phyloP scores from a whole-genome alignment of 2,797 vertebrate species.

The Danio choprae region DNA sequence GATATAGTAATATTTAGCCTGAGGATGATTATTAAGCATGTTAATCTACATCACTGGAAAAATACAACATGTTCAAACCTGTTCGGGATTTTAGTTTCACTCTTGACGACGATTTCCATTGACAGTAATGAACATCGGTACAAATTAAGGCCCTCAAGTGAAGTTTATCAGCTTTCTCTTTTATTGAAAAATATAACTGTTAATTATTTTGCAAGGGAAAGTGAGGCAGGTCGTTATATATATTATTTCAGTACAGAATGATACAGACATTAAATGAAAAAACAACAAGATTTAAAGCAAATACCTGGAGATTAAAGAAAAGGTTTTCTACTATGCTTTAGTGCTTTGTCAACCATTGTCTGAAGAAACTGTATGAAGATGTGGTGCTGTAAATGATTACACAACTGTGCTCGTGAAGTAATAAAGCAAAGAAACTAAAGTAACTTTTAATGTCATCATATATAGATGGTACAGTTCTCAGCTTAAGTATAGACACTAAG shows the following conservation, averaged over 20 bases:
- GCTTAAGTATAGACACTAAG: neutral
- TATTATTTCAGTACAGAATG: constrained; percentile 50
- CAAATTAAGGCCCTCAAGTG: constrained; percentile 50
- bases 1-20: neutral
- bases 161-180: constrained; percentile 77
- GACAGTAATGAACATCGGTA: constrained; percentile 27
- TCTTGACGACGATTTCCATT: neutral
- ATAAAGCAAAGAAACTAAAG: constrained; percentile 28
- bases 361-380: neutral
- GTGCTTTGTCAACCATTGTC: constrained; percentile 2
- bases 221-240: constrained; percentile 71
- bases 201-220: constrained; percentile 77
- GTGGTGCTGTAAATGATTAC: neutral
- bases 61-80: neutral
- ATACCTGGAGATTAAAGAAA: constrained; percentile 57
- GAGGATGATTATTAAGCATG: neutral
- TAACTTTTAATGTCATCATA: neutral
- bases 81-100: neutral
- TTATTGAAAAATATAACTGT: constrained; percentile 84
- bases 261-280: constrained; percentile 42
- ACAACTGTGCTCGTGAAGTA: constrained; percentile 11
- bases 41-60: neutral
- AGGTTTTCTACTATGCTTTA: constrained; percentile 4
- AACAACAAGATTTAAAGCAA: constrained; percentile 61
- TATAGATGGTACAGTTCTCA: neutral